Conservation (phyloP, 2,797 vertebrate genomes). For the Heterohyrax brucei region DNA sequence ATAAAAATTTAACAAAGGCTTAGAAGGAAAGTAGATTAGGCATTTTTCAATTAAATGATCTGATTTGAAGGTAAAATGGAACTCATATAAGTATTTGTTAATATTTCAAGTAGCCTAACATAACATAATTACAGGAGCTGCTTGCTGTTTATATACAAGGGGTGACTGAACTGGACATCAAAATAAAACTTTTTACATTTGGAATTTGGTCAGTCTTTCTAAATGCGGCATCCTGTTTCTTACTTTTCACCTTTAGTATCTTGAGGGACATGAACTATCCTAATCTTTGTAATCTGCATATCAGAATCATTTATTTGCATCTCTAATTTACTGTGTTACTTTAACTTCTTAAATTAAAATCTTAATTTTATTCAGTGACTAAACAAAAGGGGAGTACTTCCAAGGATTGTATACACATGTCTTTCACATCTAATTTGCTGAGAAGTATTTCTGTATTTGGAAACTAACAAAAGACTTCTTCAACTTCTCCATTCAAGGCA, state of each 20-base stretch:
- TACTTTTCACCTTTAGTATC: background rate
- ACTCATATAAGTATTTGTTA: background rate
- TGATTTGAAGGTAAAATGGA: conserved; percentile 45
- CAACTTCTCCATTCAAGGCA: conserved; percentile 92
- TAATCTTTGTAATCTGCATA: conserved; percentile 4
- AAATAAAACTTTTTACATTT: conserved; percentile 6
- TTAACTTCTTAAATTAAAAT: background rate
- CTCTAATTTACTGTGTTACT: background rate
- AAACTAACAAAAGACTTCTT: conserved; percentile 43
- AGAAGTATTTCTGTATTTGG: conserved; percentile 22
- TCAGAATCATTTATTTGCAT: background rate
- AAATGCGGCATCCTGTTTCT: conserved; percentile 38
- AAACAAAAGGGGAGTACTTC: background rate
- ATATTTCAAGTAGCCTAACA: conserved; percentile 30
- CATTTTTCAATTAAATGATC: background rate
- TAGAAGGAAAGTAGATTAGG: background rate
- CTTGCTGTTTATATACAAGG: background rate
- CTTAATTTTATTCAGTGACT: conserved; percentile 35
- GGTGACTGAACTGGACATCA: background rate
- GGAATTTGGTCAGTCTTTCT: conserved; percentile 37
- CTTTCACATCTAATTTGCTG: background rate
- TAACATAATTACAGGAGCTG: conserved; percentile 24
- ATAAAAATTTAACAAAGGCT: no score
- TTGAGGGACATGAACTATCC: background rate
- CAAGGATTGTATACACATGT: background rate